phyloP scores from a whole-genome alignment of 37 sponge, comb jelly and placozoan genomes.

The Petrosia ficiformis region DNA sequence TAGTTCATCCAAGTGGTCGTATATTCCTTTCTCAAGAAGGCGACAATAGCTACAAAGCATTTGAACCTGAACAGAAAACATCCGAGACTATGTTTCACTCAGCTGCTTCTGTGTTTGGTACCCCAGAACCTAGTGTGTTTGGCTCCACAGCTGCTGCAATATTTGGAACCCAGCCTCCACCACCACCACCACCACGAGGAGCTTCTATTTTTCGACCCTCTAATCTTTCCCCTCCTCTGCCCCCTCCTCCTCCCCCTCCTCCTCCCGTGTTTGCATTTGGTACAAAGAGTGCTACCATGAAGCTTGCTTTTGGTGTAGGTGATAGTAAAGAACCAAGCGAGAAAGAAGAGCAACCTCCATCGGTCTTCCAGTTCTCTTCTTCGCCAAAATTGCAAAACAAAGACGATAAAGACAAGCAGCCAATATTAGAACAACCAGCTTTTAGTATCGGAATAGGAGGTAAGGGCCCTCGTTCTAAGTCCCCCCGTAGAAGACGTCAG shows the following conservation, averaged over 20 bases:
- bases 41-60: slow-evolving; percentile 36
- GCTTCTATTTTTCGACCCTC: slow-evolving; percentile 23
- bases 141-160: slow-evolving; percentile 9
- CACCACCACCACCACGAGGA: slow-evolving; percentile 2
- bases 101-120: slow-evolving; percentile 75
- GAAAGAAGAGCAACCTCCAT: too few species aligned
- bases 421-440: not conserved
- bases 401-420: slow-evolving; percentile 6
- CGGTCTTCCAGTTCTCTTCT: not conserved
- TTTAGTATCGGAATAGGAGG: not conserved
- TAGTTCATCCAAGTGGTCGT: slow-evolving; percentile 60
- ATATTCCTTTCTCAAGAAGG: slow-evolving; percentile 62
- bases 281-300: not conserved
- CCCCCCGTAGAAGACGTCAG: not conserved
- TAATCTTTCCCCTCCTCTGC: not conserved
- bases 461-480: not conserved
- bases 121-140: slow-evolving; percentile 33
- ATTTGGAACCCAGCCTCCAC: slow-evolving; percentile 8
- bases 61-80: not conserved
- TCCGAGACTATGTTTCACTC: slow-evolving; percentile 31
- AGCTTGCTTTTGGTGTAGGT: not conserved
- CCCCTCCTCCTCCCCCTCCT: slow-evolving; percentile 13
- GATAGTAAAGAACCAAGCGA: too few species aligned
- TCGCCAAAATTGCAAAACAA: not conserved
- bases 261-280: not conserved